phyloP scores from a whole-genome alignment of 2,888 invertebrate genomes.

The Callyntrura guangdongensis region DNA sequence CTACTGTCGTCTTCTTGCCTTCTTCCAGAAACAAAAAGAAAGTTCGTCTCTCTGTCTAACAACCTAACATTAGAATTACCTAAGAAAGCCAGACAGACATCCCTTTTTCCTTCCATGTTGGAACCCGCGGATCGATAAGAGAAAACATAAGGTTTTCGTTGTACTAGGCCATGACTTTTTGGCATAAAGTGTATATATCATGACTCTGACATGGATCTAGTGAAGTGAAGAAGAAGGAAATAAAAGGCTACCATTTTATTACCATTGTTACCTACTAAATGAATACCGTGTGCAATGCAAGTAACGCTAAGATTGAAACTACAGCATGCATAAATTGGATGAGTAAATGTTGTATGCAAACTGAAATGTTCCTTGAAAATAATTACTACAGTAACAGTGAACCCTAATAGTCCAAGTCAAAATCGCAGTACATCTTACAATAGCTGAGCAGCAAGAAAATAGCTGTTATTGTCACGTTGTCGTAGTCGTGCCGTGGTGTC shows the following conservation, averaged over 20 bases:
- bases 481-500: no score
- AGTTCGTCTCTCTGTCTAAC: background rate
- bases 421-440: no score
- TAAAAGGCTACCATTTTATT: slow-evolving; percentile 7
- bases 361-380: background rate
- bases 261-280: background rate
- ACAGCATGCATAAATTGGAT: background rate
- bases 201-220: slow-evolving; percentile 28
- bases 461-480: no score
- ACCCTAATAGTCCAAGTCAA: no score
- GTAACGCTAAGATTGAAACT: background rate
- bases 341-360: background rate
- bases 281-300: background rate
- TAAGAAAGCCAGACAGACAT: slow-evolving; percentile 24
- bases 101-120: background rate
- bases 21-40: slow-evolving; percentile 5
- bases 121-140: slow-evolving; percentile 33
- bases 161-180: slow-evolving; percentile 48
- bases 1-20: slow-evolving; percentile 6
- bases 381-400: background rate
- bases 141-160: slow-evolving; percentile 50
- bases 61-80: background rate
- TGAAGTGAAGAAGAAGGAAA: slow-evolving; percentile 46
- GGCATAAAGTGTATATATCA: background rate
- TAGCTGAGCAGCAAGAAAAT: no score